These are phyloP conservation scores for Pica pica DNA, from an alignment of 2,113 vertebrate genomes.

Conservation along the genomic window DNA sequence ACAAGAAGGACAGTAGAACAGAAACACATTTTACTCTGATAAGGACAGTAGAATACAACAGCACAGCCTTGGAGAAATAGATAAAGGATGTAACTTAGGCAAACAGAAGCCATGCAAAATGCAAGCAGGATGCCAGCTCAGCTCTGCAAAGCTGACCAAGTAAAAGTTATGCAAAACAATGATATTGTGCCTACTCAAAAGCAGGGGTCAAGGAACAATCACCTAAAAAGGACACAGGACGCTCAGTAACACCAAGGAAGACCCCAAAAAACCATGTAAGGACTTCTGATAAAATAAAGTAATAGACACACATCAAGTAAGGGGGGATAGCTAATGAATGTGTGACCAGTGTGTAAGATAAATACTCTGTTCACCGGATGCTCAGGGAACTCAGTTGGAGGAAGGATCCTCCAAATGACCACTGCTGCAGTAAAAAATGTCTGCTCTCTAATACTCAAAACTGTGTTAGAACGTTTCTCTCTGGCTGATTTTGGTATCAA, in stretches of 20 bases:
- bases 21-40: neutral
- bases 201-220: neutral
- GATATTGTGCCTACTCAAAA: neutral
- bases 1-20: neutral
- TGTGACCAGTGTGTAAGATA: neutral
- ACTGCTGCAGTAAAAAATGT: neutral
- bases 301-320: neutral
- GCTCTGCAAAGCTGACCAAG: neutral
- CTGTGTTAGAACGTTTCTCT: neutral
- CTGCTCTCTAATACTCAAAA: neutral
- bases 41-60: neutral
- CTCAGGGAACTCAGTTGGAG: fast-evolving
- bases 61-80: neutral
- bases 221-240: neutral
- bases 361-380: fast-evolving
- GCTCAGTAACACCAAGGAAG: neutral
- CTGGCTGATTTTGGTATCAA: neutral
- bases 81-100: neutral
- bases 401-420: neutral
- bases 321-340: neutral
- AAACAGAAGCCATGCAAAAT: neutral
- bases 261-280: neutral
- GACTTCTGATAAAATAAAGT: neutral
- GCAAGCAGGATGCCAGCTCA: neutral
- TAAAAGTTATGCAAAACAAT: neutral